phyloP scores from a whole-genome alignment of 2,797 vertebrate genomes.

The Phyllotis vaccarum region DNA sequence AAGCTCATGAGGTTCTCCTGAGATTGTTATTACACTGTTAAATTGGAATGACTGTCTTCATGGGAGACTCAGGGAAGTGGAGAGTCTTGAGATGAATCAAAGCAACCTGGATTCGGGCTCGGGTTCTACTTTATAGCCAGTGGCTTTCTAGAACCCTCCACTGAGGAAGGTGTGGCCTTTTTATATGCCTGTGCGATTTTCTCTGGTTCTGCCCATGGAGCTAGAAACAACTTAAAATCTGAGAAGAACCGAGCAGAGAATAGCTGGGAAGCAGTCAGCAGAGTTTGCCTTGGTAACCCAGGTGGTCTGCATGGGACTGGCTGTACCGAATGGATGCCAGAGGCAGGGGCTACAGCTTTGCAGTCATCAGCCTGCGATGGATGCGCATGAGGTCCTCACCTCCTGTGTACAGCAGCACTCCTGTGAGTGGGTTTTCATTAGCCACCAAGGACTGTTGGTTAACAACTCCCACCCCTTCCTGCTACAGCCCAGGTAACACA shows the following conservation, averaged over 20 bases:
- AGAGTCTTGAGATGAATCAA: background rate
- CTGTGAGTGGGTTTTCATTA: conserved; percentile 22
- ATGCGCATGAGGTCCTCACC: background rate
- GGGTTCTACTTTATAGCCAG: background rate
- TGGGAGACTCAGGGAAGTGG: background rate
- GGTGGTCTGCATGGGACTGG: background rate
- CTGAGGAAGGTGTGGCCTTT: background rate
- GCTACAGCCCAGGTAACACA: conserved; percentile 21
- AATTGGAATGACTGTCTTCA: background rate
- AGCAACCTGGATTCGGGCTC: background rate
- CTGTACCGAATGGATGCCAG: background rate
- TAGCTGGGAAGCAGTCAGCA: background rate
- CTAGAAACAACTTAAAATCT: background rate
- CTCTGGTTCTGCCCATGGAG: background rate
- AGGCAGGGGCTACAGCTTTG: rapidly evolving
- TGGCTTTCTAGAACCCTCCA: conserved; percentile 23
- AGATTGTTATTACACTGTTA: conserved; percentile 3
- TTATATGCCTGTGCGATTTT: background rate
- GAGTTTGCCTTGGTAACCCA: background rate
- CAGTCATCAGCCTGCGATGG: background rate
- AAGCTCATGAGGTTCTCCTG: conserved; percentile 18
- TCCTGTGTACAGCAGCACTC: background rate
- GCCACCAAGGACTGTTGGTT: background rate
- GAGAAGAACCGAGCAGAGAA: background rate
- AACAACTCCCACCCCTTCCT: background rate